phyloP scores from a whole-genome alignment of 2,113 vertebrate genomes.

The Paralichthys olivaceus region DNA sequence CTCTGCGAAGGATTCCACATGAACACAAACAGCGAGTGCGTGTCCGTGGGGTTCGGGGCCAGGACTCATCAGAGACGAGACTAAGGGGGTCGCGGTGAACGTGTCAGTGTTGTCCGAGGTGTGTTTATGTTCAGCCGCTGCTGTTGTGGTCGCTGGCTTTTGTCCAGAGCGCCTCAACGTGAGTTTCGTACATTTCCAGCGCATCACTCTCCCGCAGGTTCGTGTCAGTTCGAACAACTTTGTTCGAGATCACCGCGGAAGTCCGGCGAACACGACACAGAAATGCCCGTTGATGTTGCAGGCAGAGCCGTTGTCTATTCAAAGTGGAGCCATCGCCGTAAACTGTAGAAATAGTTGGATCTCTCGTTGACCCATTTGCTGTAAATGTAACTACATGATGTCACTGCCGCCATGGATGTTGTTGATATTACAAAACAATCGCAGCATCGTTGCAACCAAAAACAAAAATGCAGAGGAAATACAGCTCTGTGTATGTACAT shows the following conservation, averaged over 20 bases:
- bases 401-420: no score
- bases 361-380: no score
- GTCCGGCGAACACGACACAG: no score
- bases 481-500: no score
- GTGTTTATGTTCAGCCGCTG: conserved; percentile 4
- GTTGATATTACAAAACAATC: no score
- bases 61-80: background rate
- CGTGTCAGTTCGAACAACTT: background rate
- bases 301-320: background rate
- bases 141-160: conserved; percentile 13
- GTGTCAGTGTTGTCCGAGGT: background rate
- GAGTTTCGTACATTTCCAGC: background rate
- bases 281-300: background rate
- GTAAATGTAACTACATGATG: no score
- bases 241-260: background rate
- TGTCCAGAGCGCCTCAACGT: conserved; percentile 2
- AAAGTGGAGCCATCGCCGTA: background rate
- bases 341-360: no score
- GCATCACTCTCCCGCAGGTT: background rate
- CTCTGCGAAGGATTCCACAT: background rate
- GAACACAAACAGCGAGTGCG: no score
- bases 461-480: no score
- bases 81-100: background rate
- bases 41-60: background rate
- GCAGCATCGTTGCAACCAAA: no score